Base-by-base conservation (phyloP, 92 coral and sea anemone species). In the Parazoanthus darwini region DNA sequence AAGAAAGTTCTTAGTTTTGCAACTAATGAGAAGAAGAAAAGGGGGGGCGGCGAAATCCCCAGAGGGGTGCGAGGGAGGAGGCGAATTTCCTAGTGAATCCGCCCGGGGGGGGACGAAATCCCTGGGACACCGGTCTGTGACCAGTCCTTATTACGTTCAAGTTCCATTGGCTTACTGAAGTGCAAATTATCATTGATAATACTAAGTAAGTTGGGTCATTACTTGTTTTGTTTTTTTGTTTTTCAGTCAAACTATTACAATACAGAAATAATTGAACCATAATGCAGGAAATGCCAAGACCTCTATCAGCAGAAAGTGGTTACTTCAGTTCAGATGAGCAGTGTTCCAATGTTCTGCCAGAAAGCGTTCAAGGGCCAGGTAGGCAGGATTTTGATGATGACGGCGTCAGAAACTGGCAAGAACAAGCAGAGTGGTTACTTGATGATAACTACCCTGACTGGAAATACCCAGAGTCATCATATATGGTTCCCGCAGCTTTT, bases 401-500 rank as follows among this genome's bases (percentile, higher is more conserved):
- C 48, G 91, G 91, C 16, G 11, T 2, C 15, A 77, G 89, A 77
- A 50, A 66, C 71, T 89, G 91, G 91, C 80, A 85, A 13, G 89
- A 85, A n/a, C 89, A 81, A 29, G 86, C 87, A 74, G 56, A 36
- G 43, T 37, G 4, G n/a, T 4, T 72, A 37, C 82, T 91, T 13
- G 38, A 86, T 15, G 0, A 67, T 1, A 2, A 82, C 18, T 91
- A 86, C 38, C 74, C 75, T 70, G 90, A 81, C 48, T 91, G 93
- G 93, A 50, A 82, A 75, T 48, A 87, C 37, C 87, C 81, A 2
- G 7, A 76, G 26, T 43, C 35, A 56, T 82, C 88, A 6, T 68
- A 56, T 72, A 91, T 87, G 93, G 82, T 91, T 33, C 93, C 93
- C 18, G 79, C 85, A 74, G 73, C 33, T 11, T 74, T 79, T 59